These are phyloP conservation scores for Cepaea hortensis DNA, from an alignment of 2,888 invertebrate genomes.

Conservation along the genomic window DNA sequence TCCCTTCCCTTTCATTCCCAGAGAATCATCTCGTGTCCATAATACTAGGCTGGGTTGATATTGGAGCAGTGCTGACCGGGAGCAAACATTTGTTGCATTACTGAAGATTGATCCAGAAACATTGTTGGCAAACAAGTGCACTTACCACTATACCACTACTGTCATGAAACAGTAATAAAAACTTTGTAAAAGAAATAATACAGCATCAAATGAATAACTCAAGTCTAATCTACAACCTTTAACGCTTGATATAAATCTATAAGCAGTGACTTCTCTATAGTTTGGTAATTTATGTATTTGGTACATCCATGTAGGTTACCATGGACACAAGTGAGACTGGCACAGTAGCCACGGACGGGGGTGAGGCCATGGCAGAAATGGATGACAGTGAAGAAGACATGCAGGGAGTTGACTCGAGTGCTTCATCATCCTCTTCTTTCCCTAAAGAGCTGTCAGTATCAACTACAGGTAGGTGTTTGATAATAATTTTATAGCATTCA, in stretches of 20 bases:
- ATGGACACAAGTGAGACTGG: conserved; percentile 44
- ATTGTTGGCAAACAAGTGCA: too few relatives aligned
- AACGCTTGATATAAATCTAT: background rate
- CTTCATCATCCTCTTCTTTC: conserved; percentile 40
- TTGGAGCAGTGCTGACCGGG: too few relatives aligned
- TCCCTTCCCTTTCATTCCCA: too few relatives aligned
- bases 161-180: too few relatives aligned
- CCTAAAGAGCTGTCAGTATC: conserved; percentile 41
- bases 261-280: background rate
- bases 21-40: too few relatives aligned
- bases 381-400: conserved; percentile 36
- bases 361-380: conserved; percentile 43
- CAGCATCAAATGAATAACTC: too few relatives aligned
- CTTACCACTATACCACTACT: too few relatives aligned
- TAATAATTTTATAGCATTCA: too few relatives aligned
- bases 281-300: background rate
- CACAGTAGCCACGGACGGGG: conserved; percentile 37
- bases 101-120: too few relatives aligned
- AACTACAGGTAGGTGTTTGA: conserved; percentile 24
- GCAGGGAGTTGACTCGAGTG: background rate
- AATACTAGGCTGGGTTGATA: too few relatives aligned
- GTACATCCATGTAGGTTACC: conserved; percentile 19
- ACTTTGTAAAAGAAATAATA: too few relatives aligned
- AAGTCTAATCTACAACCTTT: background rate
- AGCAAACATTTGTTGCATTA: too few relatives aligned